These are phyloP conservation scores for Eublepharis macularius DNA, from an alignment of 2,113 vertebrate genomes.

Conservation along the genomic window DNA sequence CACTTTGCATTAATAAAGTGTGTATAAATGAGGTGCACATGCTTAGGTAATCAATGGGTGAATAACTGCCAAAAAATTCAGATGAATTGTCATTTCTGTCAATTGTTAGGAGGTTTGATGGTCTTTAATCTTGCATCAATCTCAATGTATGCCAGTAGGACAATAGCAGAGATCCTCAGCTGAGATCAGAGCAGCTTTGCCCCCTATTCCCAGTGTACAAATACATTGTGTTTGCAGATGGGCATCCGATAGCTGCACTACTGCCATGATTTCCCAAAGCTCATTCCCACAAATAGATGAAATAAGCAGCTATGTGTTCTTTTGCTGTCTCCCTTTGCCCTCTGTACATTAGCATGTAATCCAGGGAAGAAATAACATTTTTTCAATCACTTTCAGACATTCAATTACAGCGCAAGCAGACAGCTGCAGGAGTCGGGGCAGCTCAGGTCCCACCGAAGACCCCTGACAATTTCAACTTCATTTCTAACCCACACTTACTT, in stretches of 20 bases:
- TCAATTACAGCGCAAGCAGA: conserved; percentile 90
- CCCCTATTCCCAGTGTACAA: conserved; percentile 84
- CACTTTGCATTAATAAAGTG: conserved; percentile 81
- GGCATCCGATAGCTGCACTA: conserved; percentile 80
- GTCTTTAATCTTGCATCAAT: conserved; percentile 97
- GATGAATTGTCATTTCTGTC: conserved; percentile 87
- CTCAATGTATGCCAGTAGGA: conserved; percentile 97
- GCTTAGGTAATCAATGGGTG: conserved; percentile 79
- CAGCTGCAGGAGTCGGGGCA: conserved; percentile 82
- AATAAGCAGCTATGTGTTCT: conserved; percentile 89
- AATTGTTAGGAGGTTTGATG: conserved; percentile 82
- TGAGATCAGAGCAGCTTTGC: conserved; percentile 84
- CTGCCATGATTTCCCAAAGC: conserved; percentile 92
- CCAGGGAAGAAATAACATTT: conserved; percentile 90
- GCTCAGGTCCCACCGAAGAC: conserved; percentile 74
- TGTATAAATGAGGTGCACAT: conserved; percentile 74
- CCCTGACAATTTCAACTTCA: conserved; percentile 84
- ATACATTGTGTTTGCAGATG: conserved; percentile 94
- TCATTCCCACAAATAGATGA: conserved; percentile 82
- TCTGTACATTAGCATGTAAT: conserved; percentile 92
- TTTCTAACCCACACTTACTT: conserved; percentile 81
- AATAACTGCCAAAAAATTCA: conserved; percentile 85
- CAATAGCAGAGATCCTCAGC: conserved; percentile 88
- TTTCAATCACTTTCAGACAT: conserved; percentile 88
- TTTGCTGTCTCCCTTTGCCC: conserved; percentile 83